A percentile compares a stretch with the other conserved stretches of the same genome.
Conservation (phyloP, 92 coral and sea anemone species). For the Porites evermanni region DNA sequence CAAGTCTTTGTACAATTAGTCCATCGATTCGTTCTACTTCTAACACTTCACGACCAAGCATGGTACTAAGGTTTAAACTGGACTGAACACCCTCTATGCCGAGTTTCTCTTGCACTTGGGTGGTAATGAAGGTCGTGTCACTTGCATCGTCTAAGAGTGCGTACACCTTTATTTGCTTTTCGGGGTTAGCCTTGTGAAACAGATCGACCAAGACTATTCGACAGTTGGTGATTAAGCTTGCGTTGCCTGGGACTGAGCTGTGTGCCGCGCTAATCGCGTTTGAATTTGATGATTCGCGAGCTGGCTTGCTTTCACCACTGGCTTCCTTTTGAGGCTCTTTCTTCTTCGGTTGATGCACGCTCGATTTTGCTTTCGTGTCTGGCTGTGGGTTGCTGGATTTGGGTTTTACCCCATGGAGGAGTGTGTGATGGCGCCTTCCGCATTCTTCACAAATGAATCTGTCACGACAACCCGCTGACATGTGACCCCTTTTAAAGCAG, state of each 20-base stretch:
- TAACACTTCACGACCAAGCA: constrained; percentile 2
- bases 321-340: neutral
- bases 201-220: neutral
- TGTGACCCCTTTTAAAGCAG: constrained; percentile 42
- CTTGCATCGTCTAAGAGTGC: constrained; percentile 58
- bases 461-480: neutral
- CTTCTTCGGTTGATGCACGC: no score
- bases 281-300: neutral
- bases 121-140: constrained; percentile 52
- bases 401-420: constrained; percentile 63
- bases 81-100: constrained; percentile 33
- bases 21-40: no score
- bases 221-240: neutral
- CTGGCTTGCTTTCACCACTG: neutral
- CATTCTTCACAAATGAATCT: constrained; percentile 63
- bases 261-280: neutral
- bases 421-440: constrained; percentile 69
- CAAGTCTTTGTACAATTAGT: no score
- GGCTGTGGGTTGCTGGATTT: neutral
- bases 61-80: constrained; percentile 42
- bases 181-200: constrained; percentile 24
- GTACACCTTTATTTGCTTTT: constrained; percentile 29
- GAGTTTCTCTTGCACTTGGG: constrained; percentile 9
- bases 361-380: neutral
- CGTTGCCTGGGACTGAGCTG: neutral